Base-by-base conservation (phyloP, 2,113 vertebrate species). In the Holacanthus passer region DNA sequence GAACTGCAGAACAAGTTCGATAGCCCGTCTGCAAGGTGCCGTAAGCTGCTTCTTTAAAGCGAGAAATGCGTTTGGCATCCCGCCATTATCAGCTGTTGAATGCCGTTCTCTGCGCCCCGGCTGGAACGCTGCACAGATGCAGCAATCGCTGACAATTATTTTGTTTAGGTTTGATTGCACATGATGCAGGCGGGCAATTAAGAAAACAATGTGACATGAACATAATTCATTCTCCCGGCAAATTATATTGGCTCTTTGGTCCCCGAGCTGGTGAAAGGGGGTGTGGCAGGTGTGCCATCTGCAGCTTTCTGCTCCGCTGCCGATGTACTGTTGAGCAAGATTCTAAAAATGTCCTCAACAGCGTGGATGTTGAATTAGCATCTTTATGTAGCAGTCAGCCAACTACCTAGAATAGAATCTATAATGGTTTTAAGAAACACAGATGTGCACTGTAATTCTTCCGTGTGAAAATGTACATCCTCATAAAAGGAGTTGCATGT, bases 101-200 rank as follows among this genome's bases (percentile, higher is more conserved):
- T 27, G 29, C 70, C 12, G 27, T n/a, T 63, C 52, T 3, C 70
- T 27, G 69, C 43, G 16, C 72, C n/a, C 69, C 22, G 50, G 66
- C 76, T 60, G 68, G 48, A 58, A 20, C 31, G 50, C 55, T 1
- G 53, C 68, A 47, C 90, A 83, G 89, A 91, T 83, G 86, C 81
- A 37, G 74, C 83, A 63, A 79, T 84, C 20, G 76, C 74, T 56
- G 65, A 60, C 78, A 81, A 77, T 90, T 88, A 87, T 84, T 86
- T 71, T 68, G 83, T 89, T 92, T 88, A n/a, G 66, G 71, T 86
- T 86, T 91, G 89, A 91, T 90, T 92, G 85, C 85, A 43, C 73
- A 70, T 73, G 87, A 91, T 77, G 79, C 85, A 58, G 83, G 71
- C 71, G 52, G 77, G 85, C 80, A 92, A 91, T 92, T 91, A 90